Percentiles rank a stretch among this genome's conserved stretches.
phyloP scores from a whole-genome alignment of 2,888 invertebrate species.

The Drosophila kambysellisi region DNA sequence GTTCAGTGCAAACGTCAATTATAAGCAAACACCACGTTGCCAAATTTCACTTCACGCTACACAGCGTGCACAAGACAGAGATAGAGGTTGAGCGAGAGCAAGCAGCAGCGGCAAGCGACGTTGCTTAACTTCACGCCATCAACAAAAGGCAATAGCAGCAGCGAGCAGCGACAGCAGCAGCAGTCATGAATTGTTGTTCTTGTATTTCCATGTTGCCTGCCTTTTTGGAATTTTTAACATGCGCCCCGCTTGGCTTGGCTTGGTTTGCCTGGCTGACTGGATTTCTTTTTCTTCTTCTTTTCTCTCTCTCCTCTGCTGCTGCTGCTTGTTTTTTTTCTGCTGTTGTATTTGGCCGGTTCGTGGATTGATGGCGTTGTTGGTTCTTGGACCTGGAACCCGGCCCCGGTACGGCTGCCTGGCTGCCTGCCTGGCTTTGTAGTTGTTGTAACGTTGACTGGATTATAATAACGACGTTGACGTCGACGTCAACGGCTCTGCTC shows the following conservation, averaged over 20 bases:
- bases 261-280: constrained; percentile 29
- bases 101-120: constrained; percentile 9
- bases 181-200: constrained; percentile 72
- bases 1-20: constrained; percentile 80
- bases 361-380: constrained; percentile 65
- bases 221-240: constrained; percentile 77
- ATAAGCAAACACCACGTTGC: constrained; percentile 76
- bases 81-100: constrained; percentile 18
- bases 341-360: constrained; percentile 56
- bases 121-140: constrained; percentile 24
- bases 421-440: constrained; percentile 14
- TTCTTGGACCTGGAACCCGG: constrained; percentile 57
- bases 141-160: constrained; percentile 52
- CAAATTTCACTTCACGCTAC: constrained; percentile 58
- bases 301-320: not conserved
- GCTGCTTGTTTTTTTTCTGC: constrained; percentile 6
- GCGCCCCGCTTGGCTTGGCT: constrained; percentile 68
- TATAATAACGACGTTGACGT: constrained; percentile 63
- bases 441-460: constrained; percentile 70
- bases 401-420: constrained; percentile 38
- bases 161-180: constrained; percentile 55
- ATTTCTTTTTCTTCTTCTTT: constrained; percentile 38
- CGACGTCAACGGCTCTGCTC: constrained; percentile 54
- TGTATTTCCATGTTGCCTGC: constrained; percentile 74
- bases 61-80: constrained; percentile 37